Percentiles rank a stretch among this genome's conserved stretches.
These are phyloP conservation scores for Leucoraja erinaceus DNA, from an alignment of 2,113 vertebrate genomes.

Conservation along the genomic window DNA sequence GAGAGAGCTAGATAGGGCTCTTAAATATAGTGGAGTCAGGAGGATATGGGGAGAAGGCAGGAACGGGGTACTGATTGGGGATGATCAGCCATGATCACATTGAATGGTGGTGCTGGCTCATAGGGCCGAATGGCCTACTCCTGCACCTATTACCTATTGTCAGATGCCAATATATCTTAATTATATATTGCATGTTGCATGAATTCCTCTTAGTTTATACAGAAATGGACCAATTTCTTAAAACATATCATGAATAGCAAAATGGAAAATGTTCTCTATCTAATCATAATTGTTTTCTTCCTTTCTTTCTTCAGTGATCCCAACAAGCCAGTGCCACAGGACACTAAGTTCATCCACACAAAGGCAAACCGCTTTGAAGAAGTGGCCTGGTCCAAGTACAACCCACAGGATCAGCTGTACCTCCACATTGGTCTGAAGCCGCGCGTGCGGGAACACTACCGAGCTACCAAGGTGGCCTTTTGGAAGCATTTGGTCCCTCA, in stretches of 20 bases:
- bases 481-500: constrained; percentile 98
- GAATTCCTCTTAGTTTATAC: background rate
- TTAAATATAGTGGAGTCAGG: too few species aligned
- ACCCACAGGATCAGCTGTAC: constrained; percentile 93
- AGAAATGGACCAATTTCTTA: background rate
- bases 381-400: constrained; percentile 99
- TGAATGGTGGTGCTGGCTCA: too few species aligned
- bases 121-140: too few species aligned
- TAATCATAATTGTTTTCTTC: constrained; percentile 16
- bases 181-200: background rate
- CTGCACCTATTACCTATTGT: too few species aligned
- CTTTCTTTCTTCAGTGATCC: constrained; percentile 71
- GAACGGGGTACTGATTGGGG: too few species aligned
- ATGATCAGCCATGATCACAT: too few species aligned
- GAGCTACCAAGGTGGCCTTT: constrained; percentile 97
- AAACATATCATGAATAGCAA: background rate
- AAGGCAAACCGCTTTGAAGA: constrained; percentile 98
- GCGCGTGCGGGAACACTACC: constrained; percentile 92
- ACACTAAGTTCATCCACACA: constrained; percentile 98
- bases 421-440: constrained; percentile 97
- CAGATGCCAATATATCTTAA: background rate
- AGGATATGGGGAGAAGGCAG: too few species aligned
- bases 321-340: constrained; percentile 96
- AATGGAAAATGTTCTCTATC: background rate
- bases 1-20: too few species aligned